Evolutionary conservation across 2,113 vertebrate species (phyloP).

Genomic region (Triplophysa siluroides): DNA sequence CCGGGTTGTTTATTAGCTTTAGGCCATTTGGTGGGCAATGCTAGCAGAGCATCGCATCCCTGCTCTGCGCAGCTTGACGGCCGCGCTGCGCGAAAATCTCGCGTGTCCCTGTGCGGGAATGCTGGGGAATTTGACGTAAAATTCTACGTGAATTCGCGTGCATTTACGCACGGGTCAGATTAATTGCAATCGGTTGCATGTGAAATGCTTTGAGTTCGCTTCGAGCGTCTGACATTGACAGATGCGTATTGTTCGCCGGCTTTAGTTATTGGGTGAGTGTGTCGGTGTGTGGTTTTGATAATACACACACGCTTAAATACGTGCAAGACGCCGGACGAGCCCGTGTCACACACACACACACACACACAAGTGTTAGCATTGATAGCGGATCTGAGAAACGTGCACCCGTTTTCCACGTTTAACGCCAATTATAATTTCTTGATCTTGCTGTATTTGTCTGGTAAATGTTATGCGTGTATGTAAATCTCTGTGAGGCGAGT

Average conservation of each 20-base stretch:
- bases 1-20: conserved; percentile 54
- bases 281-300: conserved; percentile 12
- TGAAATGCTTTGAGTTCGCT: background rate
- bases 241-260: background rate
- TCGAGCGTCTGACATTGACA: conserved; percentile 2
- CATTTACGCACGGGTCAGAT: conserved; percentile 1
- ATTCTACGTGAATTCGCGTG: conserved; percentile 39
- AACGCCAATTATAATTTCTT: background rate
- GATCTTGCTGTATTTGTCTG: background rate
- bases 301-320: background rate
- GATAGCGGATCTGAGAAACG: conserved; percentile 1
- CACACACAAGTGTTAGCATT: conserved; percentile 19
- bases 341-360: background rate
- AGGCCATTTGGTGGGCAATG: conserved; percentile 44
- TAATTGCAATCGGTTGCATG: background rate
- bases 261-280: background rate
- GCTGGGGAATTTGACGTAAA: conserved; percentile 3
- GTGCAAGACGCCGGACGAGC: conserved; percentile 28
- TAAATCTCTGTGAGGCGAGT: background rate
- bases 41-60: conserved; percentile 48
- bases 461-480: background rate
- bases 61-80: conserved; percentile 38
- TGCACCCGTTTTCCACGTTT: background rate
- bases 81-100: conserved; percentile 37
- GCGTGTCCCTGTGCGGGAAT: conserved; percentile 50